Base-by-base conservation (phyloP, 35 echinoderm and acorn worm genomes). In the Diadema setosum region DNA sequence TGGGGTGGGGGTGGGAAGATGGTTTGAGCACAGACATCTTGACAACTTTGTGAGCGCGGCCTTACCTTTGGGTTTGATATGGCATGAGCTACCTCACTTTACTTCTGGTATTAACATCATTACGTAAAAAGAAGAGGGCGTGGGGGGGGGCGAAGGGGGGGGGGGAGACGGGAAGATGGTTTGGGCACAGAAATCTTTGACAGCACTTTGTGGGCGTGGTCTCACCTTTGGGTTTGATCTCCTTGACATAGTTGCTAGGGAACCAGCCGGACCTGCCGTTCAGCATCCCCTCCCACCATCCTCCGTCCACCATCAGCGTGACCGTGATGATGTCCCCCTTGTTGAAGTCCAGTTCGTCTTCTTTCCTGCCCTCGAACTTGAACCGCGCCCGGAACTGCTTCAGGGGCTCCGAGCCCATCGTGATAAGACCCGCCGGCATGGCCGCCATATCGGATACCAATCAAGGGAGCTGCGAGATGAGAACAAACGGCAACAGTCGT, bases 281-380 rank as follows among this genome's bases (percentile, higher is more conserved):
- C 25, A 86, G 82, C 70, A 89, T 97, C 43, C 95, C 95, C 81
- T 97, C 95, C 95, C 95, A 97, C 95, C 95, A 97, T 46, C 95
- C 95, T 34, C 95, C 95, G 15, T 93, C 91, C 14, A 97, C 91
- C 45, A 87, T 90, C 65, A 90, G 91, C 15, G 95, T 97, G 17
- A 97, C 87, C 33, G 87, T 85, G 34, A 97, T 97, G 48, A 97
- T 58, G 42, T 97, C 95, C 3, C 95, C 95, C 52, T 97, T 97
- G 44, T 70, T 74, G 83, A 97, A 97, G 31, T 75, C 14, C 33
- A 97, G 63, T 58, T 93, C 91, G 58, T 97, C 95, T 0, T 93
- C 91, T 12, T 75, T 65, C 4, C 58, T 86, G 1, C 95, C 95
- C 21, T 85, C 40, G 75, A 97, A 97, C 58, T 82, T 45, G 70